Conservation (phyloP, 1,140 invertebrate genomes). For the Philotrypesis tridentata region DNA sequence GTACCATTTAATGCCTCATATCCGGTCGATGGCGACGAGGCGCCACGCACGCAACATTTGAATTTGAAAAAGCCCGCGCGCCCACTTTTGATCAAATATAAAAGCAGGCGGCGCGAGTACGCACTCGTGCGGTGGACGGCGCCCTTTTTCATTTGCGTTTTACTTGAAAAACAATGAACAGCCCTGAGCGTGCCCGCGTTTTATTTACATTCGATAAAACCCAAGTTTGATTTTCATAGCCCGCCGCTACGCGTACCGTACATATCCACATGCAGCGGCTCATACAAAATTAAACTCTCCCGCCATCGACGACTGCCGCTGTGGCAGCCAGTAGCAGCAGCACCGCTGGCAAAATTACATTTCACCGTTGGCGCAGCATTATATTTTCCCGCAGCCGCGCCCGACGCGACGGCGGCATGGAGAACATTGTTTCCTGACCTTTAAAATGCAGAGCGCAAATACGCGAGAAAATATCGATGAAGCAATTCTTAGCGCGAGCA, state of each 20-base stretch:
- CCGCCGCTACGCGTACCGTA: not conserved
- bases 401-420: too few species aligned
- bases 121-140: too few species aligned
- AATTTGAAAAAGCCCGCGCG: not conserved
- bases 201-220: not conserved
- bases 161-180: not conserved
- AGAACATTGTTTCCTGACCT: not conserved
- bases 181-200: too few species aligned
- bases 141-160: not conserved
- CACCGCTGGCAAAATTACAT: too few species aligned
- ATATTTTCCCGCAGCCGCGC: not conserved
- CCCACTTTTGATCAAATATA: not conserved
- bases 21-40: not conserved
- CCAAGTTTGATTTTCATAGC: not conserved
- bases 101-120: not conserved
- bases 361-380: not conserved
- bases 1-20: not conserved
- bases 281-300: not conserved
- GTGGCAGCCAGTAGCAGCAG: too few species aligned
- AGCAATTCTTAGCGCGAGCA: slow-evolving; percentile 15
- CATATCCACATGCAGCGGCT: not conserved
- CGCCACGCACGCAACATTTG: not conserved
- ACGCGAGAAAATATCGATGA: slow-evolving; percentile 16
- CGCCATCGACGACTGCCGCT: too few species aligned
- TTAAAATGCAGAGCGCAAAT: slow-evolving; percentile 3